Evolutionary conservation across 2,888 invertebrate species (phyloP).

Genomic region (Parascotia fuliginaria): DNA sequence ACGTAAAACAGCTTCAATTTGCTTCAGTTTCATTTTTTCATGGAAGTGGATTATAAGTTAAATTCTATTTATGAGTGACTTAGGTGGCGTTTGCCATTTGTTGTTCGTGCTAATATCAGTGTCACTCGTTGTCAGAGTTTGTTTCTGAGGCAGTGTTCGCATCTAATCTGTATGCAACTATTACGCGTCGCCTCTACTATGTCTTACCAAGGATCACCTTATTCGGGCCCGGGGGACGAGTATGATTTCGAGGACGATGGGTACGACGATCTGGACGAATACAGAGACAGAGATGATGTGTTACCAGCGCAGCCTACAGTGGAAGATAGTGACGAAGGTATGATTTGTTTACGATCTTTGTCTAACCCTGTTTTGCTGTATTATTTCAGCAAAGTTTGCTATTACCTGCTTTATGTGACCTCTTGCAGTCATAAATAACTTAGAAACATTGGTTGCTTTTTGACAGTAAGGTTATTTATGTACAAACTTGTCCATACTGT

Average conservation of each 20-base stretch:
- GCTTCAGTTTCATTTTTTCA: conserved; percentile 70
- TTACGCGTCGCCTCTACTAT: conserved; percentile 85
- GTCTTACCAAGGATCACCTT: conserved; percentile 89
- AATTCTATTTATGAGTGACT: conserved; percentile 76
- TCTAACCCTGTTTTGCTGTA: conserved; percentile 63
- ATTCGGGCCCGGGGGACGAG: conserved; percentile 89
- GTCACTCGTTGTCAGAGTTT: conserved; percentile 62
- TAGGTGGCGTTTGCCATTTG: conserved; percentile 61
- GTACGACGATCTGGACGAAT: conserved; percentile 89
- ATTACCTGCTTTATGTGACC: conserved; percentile 28
- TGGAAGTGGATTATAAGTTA: conserved; percentile 59
- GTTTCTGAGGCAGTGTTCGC: conserved; percentile 71
- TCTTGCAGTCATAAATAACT: conserved; percentile 36
- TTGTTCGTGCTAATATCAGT: conserved; percentile 55
- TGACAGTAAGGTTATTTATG: conserved; percentile 57
- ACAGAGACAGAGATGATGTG: conserved; percentile 87
- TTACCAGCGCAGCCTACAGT: conserved; percentile 84
- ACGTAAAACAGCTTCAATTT: conserved; percentile 78
- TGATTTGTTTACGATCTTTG: conserved; percentile 72
- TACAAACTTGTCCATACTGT: conserved; percentile 34
- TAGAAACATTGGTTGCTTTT: conserved; percentile 69
- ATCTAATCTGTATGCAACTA: conserved; percentile 85
- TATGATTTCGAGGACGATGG: conserved; percentile 91
- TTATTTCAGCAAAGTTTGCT: conserved; percentile 48
- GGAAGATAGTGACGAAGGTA: conserved; percentile 87